Evolutionary conservation across 2,888 invertebrate species (phyloP).

Genomic region (Reticulitermes lucifugus): DNA sequence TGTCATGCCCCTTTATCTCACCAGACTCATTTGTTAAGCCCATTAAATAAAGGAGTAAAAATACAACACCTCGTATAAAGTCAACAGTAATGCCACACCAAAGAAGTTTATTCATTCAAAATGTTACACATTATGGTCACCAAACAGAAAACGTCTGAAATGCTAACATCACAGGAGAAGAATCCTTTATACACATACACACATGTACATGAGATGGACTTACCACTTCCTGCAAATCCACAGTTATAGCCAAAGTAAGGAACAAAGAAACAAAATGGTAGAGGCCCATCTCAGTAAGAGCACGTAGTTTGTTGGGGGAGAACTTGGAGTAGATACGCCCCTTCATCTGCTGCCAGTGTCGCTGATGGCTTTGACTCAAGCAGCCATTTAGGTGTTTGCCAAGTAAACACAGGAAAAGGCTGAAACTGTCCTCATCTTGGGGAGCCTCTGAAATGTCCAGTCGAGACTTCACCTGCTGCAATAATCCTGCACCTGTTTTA

Average conservation of each 20-base stretch:
- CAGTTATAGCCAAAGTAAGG: conserved; percentile 63
- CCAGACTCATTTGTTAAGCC: too few species aligned
- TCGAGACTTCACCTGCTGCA: conserved; percentile 52
- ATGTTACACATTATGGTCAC: not conserved
- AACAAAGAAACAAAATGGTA: conserved; percentile 68
- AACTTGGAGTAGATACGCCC: conserved; percentile 72
- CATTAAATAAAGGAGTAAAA: too few species aligned
- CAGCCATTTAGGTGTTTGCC: conserved; percentile 54
- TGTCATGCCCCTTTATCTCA: too few species aligned
- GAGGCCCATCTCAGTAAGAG: conserved; percentile 68
- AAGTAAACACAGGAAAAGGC: conserved; percentile 54
- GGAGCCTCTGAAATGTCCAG: conserved; percentile 57
- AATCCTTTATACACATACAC: too few species aligned
- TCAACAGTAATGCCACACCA: not conserved
- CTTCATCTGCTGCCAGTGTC: conserved; percentile 66
- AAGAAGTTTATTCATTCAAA: not conserved
- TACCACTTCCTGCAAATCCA: conserved; percentile 63
- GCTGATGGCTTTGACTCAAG: conserved; percentile 49
- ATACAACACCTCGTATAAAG: too few species aligned
- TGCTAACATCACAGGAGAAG: too few species aligned
- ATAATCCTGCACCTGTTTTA: conserved; percentile 59
- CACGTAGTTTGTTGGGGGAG: conserved; percentile 67
- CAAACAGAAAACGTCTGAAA: too few species aligned
- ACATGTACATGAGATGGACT: conserved; percentile 50
- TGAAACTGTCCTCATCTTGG: conserved; percentile 59